A percentile compares a stretch with the other conserved stretches of the same genome.
Evolutionary conservation across 2,113 vertebrate species (phyloP).

Genomic region (Ascaphus truei): DNA sequence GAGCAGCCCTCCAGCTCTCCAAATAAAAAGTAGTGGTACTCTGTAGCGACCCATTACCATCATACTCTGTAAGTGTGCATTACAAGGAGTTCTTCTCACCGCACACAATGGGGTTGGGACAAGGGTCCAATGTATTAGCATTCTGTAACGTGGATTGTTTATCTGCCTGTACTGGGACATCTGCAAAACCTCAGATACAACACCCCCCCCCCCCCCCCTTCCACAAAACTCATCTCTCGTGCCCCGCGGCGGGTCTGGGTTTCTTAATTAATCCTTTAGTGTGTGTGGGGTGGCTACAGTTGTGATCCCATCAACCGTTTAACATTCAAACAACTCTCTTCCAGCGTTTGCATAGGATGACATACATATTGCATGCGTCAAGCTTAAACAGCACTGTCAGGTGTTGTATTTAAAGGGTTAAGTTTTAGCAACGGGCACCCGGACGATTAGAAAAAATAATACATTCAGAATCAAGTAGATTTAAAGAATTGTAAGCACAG

Average conservation of each 20-base stretch:
- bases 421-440: too few species aligned
- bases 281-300: neutral
- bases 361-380: neutral
- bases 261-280: neutral
- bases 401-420: too few species aligned
- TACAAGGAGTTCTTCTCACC: neutral
- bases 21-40: too few species aligned
- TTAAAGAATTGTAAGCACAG: too few species aligned
- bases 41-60: too few species aligned
- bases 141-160: slow-evolving; percentile 25
- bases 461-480: too few species aligned
- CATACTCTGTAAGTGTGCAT: too few species aligned
- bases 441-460: too few species aligned
- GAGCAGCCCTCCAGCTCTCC: neutral
- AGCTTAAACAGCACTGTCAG: neutral
- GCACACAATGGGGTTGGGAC: slow-evolving; percentile 25
- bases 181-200: neutral
- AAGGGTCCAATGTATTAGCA: slow-evolving; percentile 26
- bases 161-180: slow-evolving; percentile 19
- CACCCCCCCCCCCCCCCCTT: neutral
- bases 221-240: neutral
- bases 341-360: neutral
- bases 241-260: neutral
- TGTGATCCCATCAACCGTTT: neutral
- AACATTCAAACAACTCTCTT: neutral